Percentiles rank a stretch among this genome's conserved stretches.
Conservation (phyloP, 2,797 vertebrate genomes). For the Falco concolor region DNA sequence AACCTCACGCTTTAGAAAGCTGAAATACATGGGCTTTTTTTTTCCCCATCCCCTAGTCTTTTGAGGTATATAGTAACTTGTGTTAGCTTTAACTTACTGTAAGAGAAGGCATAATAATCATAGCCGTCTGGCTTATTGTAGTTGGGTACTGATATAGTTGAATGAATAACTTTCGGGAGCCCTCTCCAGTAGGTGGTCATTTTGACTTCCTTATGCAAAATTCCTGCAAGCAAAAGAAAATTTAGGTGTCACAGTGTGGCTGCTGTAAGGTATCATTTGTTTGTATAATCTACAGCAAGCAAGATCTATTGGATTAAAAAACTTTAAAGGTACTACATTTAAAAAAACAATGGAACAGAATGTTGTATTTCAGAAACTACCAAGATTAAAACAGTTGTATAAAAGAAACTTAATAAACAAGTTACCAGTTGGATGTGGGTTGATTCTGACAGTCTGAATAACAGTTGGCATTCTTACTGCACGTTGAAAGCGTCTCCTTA, state of each 20-base stretch:
- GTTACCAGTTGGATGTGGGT: constrained; percentile 14
- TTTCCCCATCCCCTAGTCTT: background rate
- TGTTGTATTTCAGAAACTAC: background rate
- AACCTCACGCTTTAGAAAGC: background rate
- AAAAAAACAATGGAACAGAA: background rate
- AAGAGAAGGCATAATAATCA: constrained; percentile 86
- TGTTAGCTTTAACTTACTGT: constrained; percentile 76
- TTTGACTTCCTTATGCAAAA: constrained; percentile 75
- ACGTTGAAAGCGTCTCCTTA: constrained; percentile 68
- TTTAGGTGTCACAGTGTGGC: background rate
- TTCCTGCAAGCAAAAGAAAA: constrained; percentile 48
- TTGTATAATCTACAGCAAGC: background rate
- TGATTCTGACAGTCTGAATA: constrained; percentile 63
- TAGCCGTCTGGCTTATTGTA: constrained; percentile 80
- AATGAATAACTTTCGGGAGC: constrained; percentile 76
- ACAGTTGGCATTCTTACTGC: background rate
- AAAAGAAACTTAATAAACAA: background rate
- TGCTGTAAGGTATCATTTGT: background rate
- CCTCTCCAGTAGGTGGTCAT: constrained; percentile 72
- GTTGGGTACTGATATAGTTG: constrained; percentile 84
- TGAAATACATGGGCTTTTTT: background rate
- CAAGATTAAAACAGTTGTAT: background rate
- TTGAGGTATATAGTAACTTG: background rate
- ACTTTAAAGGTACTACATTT: background rate
- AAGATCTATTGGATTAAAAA: background rate